Conservation (phyloP, 35 echinoderm and acorn worm genomes). For the Anneissia japonica region DNA sequence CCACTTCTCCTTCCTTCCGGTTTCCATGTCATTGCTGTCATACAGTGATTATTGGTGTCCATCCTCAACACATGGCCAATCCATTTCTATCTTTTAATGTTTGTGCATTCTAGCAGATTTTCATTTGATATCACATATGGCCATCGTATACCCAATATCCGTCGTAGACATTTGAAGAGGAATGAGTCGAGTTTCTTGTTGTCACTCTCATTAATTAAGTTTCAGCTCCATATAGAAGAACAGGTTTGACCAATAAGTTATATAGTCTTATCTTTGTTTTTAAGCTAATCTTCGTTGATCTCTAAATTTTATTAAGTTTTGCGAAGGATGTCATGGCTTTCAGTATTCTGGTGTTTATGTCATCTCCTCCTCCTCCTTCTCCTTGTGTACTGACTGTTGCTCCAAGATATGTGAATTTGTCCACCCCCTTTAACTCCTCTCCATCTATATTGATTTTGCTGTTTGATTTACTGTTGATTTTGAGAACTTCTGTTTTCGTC, state of each 20-base stretch:
- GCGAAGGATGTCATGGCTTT: background rate
- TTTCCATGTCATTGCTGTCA: background rate
- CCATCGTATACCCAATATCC: background rate
- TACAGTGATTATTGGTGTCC: background rate
- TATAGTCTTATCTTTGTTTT: background rate
- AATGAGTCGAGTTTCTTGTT: constrained; percentile 14
- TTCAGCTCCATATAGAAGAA: background rate
- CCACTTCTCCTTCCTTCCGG: background rate
- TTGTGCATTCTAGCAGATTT: background rate
- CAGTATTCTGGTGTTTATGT: background rate
- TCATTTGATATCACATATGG: background rate
- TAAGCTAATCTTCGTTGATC: background rate
- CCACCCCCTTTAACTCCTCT: background rate
- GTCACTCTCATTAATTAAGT: background rate
- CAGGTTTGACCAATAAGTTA: background rate
- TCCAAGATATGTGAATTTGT: background rate
- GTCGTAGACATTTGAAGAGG: background rate
- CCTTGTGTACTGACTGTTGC: background rate
- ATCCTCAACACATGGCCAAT: constrained; percentile 1
- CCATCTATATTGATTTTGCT: background rate
- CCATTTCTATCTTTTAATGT: constrained; percentile 9
- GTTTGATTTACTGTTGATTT: background rate
- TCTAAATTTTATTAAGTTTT: background rate
- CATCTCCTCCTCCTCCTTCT: background rate
- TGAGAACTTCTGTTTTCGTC: background rate